These are phyloP conservation scores for Mimachlamys varia DNA, from an alignment of 2,888 invertebrate species.

Conservation along the genomic window DNA sequence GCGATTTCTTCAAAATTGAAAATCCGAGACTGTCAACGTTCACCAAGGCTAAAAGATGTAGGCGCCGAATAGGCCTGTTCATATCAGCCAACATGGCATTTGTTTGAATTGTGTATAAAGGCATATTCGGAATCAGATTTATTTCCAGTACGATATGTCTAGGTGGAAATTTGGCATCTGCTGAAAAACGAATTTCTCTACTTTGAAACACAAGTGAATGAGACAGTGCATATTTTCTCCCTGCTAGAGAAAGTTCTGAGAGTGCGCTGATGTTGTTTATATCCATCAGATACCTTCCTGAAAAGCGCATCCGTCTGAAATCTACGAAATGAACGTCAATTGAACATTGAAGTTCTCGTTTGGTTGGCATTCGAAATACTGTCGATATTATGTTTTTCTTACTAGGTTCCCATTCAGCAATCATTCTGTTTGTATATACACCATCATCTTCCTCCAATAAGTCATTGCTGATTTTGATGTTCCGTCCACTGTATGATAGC, in stretches of 20 bases:
- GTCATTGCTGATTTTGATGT: slow-evolving; percentile 59
- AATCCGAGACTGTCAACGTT: background rate
- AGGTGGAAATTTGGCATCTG: background rate
- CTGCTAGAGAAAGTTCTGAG: background rate
- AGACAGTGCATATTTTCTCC: background rate
- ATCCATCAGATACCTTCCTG: background rate
- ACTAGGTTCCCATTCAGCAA: slow-evolving; percentile 55
- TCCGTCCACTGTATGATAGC: slow-evolving; percentile 66
- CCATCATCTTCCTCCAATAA: slow-evolving; percentile 59
- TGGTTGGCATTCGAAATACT: slow-evolving; percentile 54
- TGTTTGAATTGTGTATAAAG: background rate
- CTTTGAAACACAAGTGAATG: background rate
- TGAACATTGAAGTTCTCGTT: slow-evolving; percentile 53
- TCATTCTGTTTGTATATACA: slow-evolving; percentile 60
- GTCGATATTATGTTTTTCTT: slow-evolving; percentile 58
- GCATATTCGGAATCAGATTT: background rate
- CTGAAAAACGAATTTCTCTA: background rate
- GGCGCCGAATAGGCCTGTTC: background rate
- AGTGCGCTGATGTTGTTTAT: background rate
- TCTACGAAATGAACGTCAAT: slow-evolving; percentile 58
- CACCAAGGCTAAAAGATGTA: background rate
- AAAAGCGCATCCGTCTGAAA: background rate
- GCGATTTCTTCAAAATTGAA: background rate
- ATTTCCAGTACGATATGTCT: background rate
- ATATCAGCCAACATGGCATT: background rate